These are phyloP conservation scores for Callosobruchus maculatus DNA, from an alignment of 2,888 invertebrate species.

Conservation along the genomic window DNA sequence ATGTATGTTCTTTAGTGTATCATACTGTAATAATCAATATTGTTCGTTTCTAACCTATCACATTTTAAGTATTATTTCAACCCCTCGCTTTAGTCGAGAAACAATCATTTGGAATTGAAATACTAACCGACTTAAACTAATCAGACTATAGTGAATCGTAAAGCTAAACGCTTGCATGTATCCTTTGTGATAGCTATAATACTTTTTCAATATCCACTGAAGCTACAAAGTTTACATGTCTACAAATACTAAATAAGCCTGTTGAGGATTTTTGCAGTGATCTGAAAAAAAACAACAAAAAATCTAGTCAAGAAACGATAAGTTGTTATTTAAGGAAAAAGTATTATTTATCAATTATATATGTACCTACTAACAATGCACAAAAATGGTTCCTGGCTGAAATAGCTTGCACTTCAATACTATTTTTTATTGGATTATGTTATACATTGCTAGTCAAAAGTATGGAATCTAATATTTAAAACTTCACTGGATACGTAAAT, in stretches of 20 bases:
- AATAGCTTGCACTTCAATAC: neutral
- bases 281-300: slow-evolving; percentile 28
- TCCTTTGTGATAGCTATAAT: neutral
- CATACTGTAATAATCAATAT: neutral
- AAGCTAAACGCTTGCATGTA: neutral
- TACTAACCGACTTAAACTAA: neutral
- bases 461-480: neutral
- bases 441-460: neutral
- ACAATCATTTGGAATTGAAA: neutral
- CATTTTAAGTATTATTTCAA: neutral
- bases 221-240: neutral
- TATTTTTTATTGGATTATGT: neutral
- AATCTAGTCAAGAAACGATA: slow-evolving; percentile 23
- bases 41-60: neutral
- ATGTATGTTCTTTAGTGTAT: neutral
- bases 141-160: neutral
- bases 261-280: slow-evolving; percentile 45
- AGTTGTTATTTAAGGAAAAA: slow-evolving; percentile 3
- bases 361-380: neutral
- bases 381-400: neutral
- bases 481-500: no score
- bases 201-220: neutral
- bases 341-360: slow-evolving; percentile 5
- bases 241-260: slow-evolving; percentile 5
- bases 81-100: neutral